A percentile compares a stretch with the other conserved stretches of the same genome.
Conservation (phyloP, 2,113 vertebrate genomes). For the Callorhinus ursinus region DNA sequence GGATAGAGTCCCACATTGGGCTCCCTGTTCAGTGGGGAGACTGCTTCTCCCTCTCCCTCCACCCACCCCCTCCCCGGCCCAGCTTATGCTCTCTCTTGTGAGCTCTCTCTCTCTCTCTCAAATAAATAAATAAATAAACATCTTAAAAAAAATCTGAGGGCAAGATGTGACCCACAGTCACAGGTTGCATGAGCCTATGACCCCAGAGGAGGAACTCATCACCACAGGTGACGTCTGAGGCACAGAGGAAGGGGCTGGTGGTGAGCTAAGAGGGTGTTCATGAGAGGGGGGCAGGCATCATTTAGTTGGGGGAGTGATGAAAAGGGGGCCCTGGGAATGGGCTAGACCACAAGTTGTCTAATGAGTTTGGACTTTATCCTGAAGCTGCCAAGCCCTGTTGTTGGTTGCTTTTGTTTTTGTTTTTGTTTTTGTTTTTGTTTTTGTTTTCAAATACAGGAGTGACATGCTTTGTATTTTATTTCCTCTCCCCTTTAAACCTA, state of each 20-base stretch:
- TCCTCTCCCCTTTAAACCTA: not conserved
- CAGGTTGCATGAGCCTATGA: not conserved
- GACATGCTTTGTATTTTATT: not conserved
- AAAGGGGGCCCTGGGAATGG: not conserved
- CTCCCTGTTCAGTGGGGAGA: not conserved
- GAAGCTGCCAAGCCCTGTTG: not conserved
- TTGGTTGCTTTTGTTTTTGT: not conserved
- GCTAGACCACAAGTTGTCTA: not conserved
- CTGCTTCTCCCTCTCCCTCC: not conserved
- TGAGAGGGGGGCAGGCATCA: not conserved
- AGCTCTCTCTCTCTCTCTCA: not conserved
- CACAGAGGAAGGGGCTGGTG: not conserved
- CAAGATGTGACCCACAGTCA: not conserved
- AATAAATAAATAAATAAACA: not conserved
- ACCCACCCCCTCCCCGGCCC: too few species aligned
- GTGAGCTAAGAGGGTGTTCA: too few species aligned
- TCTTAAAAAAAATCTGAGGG: not conserved
- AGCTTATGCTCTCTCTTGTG: not conserved
- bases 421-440: not conserved
- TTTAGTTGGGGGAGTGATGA: too few species aligned
- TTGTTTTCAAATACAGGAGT: not conserved
- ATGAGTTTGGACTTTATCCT: not conserved
- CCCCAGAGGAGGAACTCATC: not conserved
- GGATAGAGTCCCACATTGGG: not conserved
- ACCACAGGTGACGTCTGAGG: rapidly evolving